Base-by-base conservation (phyloP, 2,113 vertebrate species). In the Pseudorhombus dupliciocellatus region DNA sequence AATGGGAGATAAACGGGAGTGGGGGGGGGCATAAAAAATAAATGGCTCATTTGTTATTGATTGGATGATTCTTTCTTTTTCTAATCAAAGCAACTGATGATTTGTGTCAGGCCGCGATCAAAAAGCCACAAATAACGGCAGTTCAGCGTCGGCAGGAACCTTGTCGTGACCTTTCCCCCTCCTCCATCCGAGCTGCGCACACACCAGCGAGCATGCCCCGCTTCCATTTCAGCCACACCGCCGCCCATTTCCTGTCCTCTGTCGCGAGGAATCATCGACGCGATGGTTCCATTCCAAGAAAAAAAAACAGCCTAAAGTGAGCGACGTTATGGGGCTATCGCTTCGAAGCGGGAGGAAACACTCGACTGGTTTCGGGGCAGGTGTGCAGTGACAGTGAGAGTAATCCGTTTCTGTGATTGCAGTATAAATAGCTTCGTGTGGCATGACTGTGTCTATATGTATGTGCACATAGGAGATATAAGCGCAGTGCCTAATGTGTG, bases 401-500 rank as follows among this genome's bases (percentile, higher is more conserved):
- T 48, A 79, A 82, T 81, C 73, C 77, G 84, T 84, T 87, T 75
- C 55, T 66, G 21, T 42, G 58, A 77, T 67, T 69, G 65, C 44
- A 55, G 52, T 52, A 42, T 65, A 67, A 84, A 80, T 76, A 61
- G 40, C 30, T 28, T 31, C 64, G 72, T 77, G 52, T 40, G 48
- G 63, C 63, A 48, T 14, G 46, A 4, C 7, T n/a, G 16, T n/a
- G 46, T 48, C 16, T 48, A 7, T 48, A n/a, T 50, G 46, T 30
- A 46, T 16, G 26, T 66, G 37, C 48, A n/a, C 64, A 44, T 25
- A 22, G 42, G 5, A 37, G 31, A 42, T 20, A 24, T 53, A 20
- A 51, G 10, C 24, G 26, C 24, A 28, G 28, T 21, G 42, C 25
- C 15, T 3, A 22, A 1, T 50, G 6, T 51, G 22, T 22, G 7